Evolutionary conservation across 2,113 vertebrate genomes (phyloP), one percentile per base, ranked within the genome.

Genomic region (Amphiprion ocellaris): DNA sequence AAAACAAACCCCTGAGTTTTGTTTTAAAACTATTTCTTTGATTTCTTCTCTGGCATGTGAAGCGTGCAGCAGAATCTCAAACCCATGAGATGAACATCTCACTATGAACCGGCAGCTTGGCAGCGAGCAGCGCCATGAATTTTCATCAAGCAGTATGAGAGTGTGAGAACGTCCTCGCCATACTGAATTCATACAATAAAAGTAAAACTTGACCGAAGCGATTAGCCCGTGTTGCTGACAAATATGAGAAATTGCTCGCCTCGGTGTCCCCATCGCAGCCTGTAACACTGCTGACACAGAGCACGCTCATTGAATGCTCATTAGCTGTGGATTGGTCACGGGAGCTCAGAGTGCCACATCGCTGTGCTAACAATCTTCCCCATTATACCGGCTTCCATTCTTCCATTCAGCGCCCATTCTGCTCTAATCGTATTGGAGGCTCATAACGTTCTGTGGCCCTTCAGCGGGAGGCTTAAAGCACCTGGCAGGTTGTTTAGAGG

Each of bases 401-500:
- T 92, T 92, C 90, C 77, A 72, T 89, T 88, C 81, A 87, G 67
- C 17, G 68, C 30, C 86, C 65, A 71, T 89, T 93, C 87, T 87
- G 88, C 91, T 90, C 92, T 96, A 96, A 97, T 97, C 96, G 95
- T 91, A 94, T 96, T 94, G 94, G 93, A 86, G 75, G 81, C 94
- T 90, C 81, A 87, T 92, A 90, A 92, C 82, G 88, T 93, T 93
- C 92, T 90, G 91, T 88, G 64, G 90, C 60, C 79, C 94, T 90
- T 91, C 77, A 58, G 88, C 92, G 76, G 92, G 90, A 91, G 87
- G 81, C 92, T 95, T 95, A 87, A 90, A 95, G 95, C 95, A 97
- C 96, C 96, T 97, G 96, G 95, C 94, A 94, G 94, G 95, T 95
- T 96, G 93, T 96, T 96, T 92, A 87, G 94, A 91, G 86, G 80